Conservation (phyloP, 2,888 invertebrate genomes). For the Pristionchus arcanus region DNA sequence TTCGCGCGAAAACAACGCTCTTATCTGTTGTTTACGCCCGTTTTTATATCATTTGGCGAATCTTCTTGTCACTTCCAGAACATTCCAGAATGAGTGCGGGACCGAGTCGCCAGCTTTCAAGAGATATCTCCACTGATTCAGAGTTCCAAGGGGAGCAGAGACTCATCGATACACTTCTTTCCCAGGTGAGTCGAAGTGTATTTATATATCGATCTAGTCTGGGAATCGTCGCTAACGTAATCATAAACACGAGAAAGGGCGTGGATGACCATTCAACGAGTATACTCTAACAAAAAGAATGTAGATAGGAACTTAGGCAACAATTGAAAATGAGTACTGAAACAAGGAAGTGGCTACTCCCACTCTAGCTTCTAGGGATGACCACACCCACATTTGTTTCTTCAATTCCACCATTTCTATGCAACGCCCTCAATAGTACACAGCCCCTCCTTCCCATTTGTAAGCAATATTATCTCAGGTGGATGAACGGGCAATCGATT, state of each 20-base stretch:
- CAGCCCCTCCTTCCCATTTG: too few relatives aligned
- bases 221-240: not conserved
- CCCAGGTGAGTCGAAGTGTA: constrained; percentile 9
- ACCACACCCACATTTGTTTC: not conserved
- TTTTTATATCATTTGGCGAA: not conserved
- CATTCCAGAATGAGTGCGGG: constrained; percentile 40
- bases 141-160: constrained; percentile 54
- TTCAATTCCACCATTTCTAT: not conserved
- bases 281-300: not conserved
- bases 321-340: not conserved
- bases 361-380: not conserved
- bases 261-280: not conserved
- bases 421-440: not conserved
- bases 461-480: constrained; percentile 62
- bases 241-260: not conserved
- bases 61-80: not conserved
- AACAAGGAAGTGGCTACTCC: not conserved
- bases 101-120: not conserved
- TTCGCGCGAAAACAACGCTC: not conserved
- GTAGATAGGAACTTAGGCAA: not conserved
- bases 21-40: not conserved
- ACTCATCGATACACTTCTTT: constrained; percentile 53
- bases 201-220: not conserved
- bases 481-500: constrained; percentile 73
- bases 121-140: constrained; percentile 32